Conservation (phyloP, 1,140 invertebrate genomes). For the Ceratina calcarata region DNA sequence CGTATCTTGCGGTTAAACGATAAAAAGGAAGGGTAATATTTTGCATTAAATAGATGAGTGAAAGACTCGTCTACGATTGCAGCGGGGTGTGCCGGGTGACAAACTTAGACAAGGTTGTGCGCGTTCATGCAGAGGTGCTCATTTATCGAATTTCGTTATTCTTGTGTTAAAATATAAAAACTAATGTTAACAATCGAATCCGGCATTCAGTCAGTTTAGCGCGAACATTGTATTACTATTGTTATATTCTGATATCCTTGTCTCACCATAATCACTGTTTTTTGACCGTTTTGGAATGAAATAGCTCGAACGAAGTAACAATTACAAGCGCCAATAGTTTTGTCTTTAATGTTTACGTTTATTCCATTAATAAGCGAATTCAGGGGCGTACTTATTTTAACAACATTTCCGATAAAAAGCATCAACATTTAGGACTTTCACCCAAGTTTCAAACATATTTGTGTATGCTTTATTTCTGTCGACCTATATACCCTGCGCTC, state of each 20-base stretch:
- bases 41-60: background rate
- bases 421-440: background rate
- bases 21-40: background rate
- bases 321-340: too few species aligned
- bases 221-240: too few species aligned
- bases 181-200: background rate
- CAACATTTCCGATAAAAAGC: too few species aligned
- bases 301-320: too few species aligned
- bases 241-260: too few species aligned
- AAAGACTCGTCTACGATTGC: background rate
- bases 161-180: background rate
- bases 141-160: constrained; percentile 4
- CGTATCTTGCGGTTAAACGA: background rate
- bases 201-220: too few species aligned
- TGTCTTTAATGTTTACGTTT: too few species aligned
- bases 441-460: background rate
- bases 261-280: too few species aligned
- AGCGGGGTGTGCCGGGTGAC: constrained; percentile 47
- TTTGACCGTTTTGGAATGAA: too few species aligned
- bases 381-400: too few species aligned
- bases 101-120: constrained; percentile 30
- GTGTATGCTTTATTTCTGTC: constrained; percentile 25
- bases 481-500: constrained; percentile 9
- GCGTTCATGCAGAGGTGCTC: constrained; percentile 43
- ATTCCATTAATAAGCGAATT: too few species aligned